Base-by-base conservation (phyloP, 1,140 invertebrate genomes). In the Drosophila pallidifrons region DNA sequence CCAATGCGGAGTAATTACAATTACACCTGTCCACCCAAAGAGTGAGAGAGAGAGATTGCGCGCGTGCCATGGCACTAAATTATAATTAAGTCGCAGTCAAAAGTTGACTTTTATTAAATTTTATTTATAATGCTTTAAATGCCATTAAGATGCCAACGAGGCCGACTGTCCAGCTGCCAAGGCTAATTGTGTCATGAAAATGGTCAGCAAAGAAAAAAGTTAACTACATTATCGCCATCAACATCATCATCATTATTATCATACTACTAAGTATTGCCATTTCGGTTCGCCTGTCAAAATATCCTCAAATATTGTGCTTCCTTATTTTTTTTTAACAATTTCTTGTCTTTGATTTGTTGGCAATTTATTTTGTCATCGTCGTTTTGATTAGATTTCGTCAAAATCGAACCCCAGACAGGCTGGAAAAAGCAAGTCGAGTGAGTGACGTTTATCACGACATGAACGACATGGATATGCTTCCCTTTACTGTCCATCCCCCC, bases 91-190 rank as follows among this genome's bases (percentile, higher is more conserved):
- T 60, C 41, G 11, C 69, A 78, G 83, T 87, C 83, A 88, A 87
- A 87, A 87, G 83, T 80, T 80, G 83, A 87, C 83, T 88, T 87
- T 87, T 87, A 87, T 87, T 87, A 88, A 87, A 88, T 87, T 87
- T 87, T 87, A 87, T 88, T 87, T 87, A 80, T 83, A 83, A 80
- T 88, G 70, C 73, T 72, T 87, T 83, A 87, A 87, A 75, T 80
- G 74, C 75, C 83, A 83, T 87, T 88, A 82, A 75, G 67, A 66
- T 45, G 65, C 65, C 47, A 61, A 68, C 74, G 52, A 13, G 45
- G 52, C 35, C 10, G 52, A 61, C 54, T 47, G 61, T 43, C 66
- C 43, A 65, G 38, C 15, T 59, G 63, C 55, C 74, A 75, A 38
- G 58, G 79, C 76, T 86, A 87, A 86, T 86, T 86, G 79, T 66